Evolutionary conservation across 1,140 invertebrate species (phyloP).

Genomic region (Neocloeon triangulifer): DNA sequence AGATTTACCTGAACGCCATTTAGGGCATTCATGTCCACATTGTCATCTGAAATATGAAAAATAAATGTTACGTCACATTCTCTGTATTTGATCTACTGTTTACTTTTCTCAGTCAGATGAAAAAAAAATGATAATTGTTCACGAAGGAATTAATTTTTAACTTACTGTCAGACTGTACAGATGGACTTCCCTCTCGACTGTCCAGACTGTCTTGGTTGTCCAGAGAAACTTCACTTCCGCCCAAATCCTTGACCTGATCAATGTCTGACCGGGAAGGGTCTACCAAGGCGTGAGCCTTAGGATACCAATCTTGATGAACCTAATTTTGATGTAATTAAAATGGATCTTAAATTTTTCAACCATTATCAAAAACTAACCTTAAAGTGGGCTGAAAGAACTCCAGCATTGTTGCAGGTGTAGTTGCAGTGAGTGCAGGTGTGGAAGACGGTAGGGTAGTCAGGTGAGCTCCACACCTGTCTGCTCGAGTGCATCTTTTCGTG

Average conservation of each 20-base stretch:
- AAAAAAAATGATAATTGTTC: no score
- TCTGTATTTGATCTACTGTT: no score
- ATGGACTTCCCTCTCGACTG: constrained; percentile 10
- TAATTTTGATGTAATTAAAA: no score
- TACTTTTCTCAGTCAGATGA: no score
- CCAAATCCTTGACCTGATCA: constrained; percentile 38
- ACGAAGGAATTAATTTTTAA: no score
- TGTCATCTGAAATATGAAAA: no score
- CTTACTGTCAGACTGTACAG: constrained; percentile 12
- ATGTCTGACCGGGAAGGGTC: constrained; percentile 34
- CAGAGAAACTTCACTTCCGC: constrained; percentile 1
- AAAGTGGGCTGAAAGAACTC: constrained; percentile 47
- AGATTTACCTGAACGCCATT: no score
- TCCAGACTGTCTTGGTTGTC: constrained; percentile 12
- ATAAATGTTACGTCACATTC: no score
- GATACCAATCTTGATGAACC: constrained; percentile 47
- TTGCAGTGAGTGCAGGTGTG: constrained; percentile 52
- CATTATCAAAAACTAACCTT: no score
- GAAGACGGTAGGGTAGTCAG: constrained; percentile 19
- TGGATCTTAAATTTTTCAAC: no score
- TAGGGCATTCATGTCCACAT: no score
- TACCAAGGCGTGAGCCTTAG: constrained; percentile 42
- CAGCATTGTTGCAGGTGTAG: constrained; percentile 52
- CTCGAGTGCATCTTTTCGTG: constrained; percentile 66
- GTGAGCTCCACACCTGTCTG: constrained; percentile 11